Conservation (phyloP, 1,140 invertebrate genomes). For the Zeugodacus cucurbitae region DNA sequence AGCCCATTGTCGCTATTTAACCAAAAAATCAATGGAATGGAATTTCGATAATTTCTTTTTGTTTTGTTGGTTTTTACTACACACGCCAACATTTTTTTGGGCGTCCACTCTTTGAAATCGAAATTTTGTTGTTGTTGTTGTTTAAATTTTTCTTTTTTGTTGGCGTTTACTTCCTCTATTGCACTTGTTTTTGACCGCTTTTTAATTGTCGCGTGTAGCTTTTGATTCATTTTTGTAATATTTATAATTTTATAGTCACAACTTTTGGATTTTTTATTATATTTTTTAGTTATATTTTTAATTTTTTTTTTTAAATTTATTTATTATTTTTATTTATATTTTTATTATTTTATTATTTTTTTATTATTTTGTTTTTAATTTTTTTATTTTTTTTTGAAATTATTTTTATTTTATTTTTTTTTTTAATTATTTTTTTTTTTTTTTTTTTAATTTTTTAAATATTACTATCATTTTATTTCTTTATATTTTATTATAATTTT, state of each 20-base stretch:
- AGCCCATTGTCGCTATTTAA: not conserved
- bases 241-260: too few relatives aligned
- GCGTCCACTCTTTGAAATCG: not conserved
- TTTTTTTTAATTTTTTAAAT: not conserved
- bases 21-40: constrained; percentile 2
- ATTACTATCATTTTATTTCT: too few relatives aligned
- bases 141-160: not conserved
- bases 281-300: not conserved
- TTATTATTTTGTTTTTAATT: not conserved
- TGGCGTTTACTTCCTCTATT: not conserved
- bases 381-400: not conserved
- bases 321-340: not conserved
- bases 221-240: too few relatives aligned
- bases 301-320: too few relatives aligned
- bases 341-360: not conserved
- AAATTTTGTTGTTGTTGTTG: not conserved
- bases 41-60: not conserved
- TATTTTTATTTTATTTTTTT: too few relatives aligned
- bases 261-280: too few relatives aligned
- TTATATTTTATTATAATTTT: not conserved
- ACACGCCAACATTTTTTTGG: not conserved
- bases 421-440: not conserved
- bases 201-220: not conserved
- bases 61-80: not conserved
- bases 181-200: not conserved